Evolutionary conservation across 2,797 vertebrate genomes (phyloP).

Genomic region (Amphiprion clarkii): DNA sequence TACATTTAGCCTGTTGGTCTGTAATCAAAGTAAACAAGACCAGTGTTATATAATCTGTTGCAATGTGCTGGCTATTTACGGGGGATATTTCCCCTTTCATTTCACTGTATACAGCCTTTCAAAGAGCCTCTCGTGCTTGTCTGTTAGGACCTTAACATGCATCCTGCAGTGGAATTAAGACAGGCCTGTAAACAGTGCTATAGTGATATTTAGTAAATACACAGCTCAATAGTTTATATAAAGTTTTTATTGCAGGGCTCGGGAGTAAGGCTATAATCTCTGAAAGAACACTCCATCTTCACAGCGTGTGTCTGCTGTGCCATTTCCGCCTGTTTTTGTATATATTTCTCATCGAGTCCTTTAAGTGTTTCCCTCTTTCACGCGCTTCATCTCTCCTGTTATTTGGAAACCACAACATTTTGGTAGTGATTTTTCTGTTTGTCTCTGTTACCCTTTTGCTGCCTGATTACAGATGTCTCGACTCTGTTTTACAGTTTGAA

Average conservation of each 20-base stretch:
- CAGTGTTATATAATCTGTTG: constrained; percentile 63
- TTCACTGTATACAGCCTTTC: constrained; percentile 65
- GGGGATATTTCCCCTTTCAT: constrained; percentile 63
- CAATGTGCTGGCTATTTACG: constrained; percentile 56
- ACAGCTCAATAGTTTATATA: constrained; percentile 59
- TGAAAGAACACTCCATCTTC: constrained; percentile 37
- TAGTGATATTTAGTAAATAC: constrained; percentile 65
- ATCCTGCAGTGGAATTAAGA: constrained; percentile 39
- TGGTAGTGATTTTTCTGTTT: constrained; percentile 42
- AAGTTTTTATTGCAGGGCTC: constrained; percentile 64
- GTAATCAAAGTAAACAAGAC: constrained; percentile 71
- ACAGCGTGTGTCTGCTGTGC: constrained; percentile 38
- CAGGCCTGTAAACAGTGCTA: constrained; percentile 57
- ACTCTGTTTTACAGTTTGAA: constrained; percentile 44
- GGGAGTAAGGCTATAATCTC: constrained; percentile 57
- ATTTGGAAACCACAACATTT: constrained; percentile 54
- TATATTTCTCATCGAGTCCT: constrained; percentile 52
- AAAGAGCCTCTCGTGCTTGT: constrained; percentile 53
- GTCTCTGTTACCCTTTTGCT: constrained; percentile 40
- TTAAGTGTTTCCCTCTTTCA: constrained; percentile 45
- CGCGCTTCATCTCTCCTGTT: constrained; percentile 45
- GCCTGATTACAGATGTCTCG: constrained; percentile 56
- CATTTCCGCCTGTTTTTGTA: constrained; percentile 40
- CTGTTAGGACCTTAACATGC: constrained; percentile 45
- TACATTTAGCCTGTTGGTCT: constrained; percentile 52